Conservation (phyloP, 1,140 invertebrate genomes). For the Macrostomum lignano region DNA sequence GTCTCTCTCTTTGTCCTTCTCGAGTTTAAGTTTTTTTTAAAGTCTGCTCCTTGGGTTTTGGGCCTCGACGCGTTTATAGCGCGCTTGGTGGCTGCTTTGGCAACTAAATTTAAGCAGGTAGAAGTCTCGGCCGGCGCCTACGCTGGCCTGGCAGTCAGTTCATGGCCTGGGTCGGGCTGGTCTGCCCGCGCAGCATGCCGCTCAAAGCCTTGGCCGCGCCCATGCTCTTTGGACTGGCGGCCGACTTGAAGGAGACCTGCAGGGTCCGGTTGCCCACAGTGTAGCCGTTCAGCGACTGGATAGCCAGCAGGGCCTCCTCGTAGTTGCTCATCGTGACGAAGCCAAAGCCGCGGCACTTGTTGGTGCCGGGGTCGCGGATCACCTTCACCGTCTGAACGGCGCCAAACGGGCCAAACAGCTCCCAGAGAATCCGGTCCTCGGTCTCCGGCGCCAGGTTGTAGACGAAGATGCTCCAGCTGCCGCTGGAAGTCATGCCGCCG, state of each 20-base stretch:
- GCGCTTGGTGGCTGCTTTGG: no score
- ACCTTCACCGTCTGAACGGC: conserved; percentile 71
- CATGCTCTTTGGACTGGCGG: conserved; percentile 1
- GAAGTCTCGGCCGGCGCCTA: no score
- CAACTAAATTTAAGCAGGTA: no score
- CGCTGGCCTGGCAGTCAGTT: no score
- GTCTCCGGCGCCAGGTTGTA: conserved; percentile 80
- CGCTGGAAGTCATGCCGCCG: no score
- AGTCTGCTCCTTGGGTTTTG: no score
- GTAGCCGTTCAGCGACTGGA: conserved; percentile 86
- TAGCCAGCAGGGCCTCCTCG: conserved; percentile 82
- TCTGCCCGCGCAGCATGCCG: no score
- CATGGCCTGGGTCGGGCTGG: no score
- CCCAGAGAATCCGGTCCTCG: conserved; percentile 78
- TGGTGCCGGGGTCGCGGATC: conserved; percentile 36
- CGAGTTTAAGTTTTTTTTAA: no score
- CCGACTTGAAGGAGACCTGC: conserved; percentile 80
- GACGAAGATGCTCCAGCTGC: conserved; percentile 55
- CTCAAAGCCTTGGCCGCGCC: no score
- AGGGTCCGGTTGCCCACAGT: conserved; percentile 79
- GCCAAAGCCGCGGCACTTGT: conserved; percentile 94
- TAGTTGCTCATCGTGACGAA: conserved; percentile 99
- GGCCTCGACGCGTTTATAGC: no score
- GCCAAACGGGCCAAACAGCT: conserved; percentile 78
- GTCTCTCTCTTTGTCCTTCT: no score